Evolutionary conservation across 2,888 invertebrate species (phyloP).

Genomic region (Drosophila birchii): DNA sequence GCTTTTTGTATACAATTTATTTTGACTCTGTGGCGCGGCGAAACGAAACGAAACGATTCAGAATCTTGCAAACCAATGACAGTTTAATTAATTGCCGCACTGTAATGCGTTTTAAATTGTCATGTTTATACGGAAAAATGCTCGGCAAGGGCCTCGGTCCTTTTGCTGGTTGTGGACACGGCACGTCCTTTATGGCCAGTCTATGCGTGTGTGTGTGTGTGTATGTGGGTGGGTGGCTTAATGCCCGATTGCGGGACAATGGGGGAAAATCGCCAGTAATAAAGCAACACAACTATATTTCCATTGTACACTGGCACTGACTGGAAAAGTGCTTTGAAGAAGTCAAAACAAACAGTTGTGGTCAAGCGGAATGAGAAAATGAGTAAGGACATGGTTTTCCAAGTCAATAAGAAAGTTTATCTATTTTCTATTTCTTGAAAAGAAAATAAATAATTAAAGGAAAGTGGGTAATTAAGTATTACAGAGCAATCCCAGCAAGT

Average conservation of each 20-base stretch:
- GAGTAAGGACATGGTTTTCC: neutral
- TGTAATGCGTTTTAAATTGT: slow-evolving; percentile 80
- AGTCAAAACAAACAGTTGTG: slow-evolving; percentile 2
- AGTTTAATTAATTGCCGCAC: slow-evolving; percentile 80
- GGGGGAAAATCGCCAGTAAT: slow-evolving; percentile 42
- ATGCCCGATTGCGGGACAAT: slow-evolving; percentile 51
- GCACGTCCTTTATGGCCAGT: slow-evolving; percentile 25
- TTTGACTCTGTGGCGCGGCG: slow-evolving; percentile 74
- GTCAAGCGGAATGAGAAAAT: neutral
- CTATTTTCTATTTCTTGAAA: neutral
- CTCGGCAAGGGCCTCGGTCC: slow-evolving; percentile 36
- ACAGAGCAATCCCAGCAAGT: neutral
- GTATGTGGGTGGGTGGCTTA: slow-evolving; percentile 37
- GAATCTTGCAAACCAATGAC: slow-evolving; percentile 80
- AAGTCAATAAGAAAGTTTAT: neutral
- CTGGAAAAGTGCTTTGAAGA: neutral
- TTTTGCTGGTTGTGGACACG: slow-evolving; percentile 24
- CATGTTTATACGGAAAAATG: slow-evolving; percentile 76
- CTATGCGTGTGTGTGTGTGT: slow-evolving; percentile 1
- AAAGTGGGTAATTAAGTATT: neutral
- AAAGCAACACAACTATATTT: slow-evolving; percentile 27
- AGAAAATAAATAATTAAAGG: neutral
- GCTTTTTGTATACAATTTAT: slow-evolving; percentile 43
- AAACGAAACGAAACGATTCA: slow-evolving; percentile 70
- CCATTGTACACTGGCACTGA: neutral